Conservation (phyloP, 1,140 invertebrate genomes). For the Drosophila pachea region DNA sequence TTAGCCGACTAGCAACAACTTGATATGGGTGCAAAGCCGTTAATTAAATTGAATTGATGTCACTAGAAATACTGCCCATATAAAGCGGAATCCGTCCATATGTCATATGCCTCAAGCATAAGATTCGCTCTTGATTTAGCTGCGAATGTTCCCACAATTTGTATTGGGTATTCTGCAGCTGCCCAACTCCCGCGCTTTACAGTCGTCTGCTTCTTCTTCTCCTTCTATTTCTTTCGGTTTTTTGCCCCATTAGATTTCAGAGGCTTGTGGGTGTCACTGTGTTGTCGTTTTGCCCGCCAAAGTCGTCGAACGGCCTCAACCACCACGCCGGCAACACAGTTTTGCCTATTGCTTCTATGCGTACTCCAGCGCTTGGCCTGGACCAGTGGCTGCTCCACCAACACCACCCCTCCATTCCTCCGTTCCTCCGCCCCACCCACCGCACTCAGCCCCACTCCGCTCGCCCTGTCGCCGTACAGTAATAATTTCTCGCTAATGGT, state of each 20-base stretch:
- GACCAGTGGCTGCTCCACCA: neutral
- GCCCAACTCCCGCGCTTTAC: too few species aligned
- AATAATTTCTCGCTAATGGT: constrained; percentile 77
- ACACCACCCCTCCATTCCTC: neutral
- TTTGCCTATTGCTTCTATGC: constrained; percentile 20
- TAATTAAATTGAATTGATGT: too few species aligned
- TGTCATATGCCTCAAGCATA: too few species aligned
- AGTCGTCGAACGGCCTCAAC: constrained; percentile 34
- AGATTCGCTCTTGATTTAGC: too few species aligned
- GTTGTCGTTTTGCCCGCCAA: constrained; percentile 60
- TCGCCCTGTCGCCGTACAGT: constrained; percentile 46
- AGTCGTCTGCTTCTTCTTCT: neutral
- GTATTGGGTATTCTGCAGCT: too few species aligned
- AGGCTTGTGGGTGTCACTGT: constrained; percentile 44
- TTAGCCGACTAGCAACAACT: too few species aligned
- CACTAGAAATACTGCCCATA: too few species aligned
- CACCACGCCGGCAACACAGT: constrained; percentile 6
- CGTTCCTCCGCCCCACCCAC: too few species aligned
- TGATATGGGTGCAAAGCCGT: too few species aligned
- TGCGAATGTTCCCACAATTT: too few species aligned
- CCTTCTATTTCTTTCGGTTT: neutral
- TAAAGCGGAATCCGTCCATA: too few species aligned
- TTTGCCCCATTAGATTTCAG: constrained; percentile 38
- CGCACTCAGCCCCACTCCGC: constrained; percentile 31
- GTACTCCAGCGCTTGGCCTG: constrained; percentile 10